Evolutionary conservation across 2,797 vertebrate genomes (phyloP).

Genomic region (Hoplostethus atlanticus): DNA sequence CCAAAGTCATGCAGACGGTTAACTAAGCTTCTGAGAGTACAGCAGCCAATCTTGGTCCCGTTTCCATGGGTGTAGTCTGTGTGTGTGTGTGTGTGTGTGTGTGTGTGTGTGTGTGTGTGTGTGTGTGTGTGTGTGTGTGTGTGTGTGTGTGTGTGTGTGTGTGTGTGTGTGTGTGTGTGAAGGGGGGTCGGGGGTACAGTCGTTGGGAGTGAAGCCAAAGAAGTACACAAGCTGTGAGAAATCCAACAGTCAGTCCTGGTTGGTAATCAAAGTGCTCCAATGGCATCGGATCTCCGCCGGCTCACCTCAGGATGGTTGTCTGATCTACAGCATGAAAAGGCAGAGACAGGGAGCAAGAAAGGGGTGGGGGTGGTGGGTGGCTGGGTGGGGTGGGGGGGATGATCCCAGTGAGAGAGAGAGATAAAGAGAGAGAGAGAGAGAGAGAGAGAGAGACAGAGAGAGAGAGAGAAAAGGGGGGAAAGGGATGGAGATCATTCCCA

Average conservation of each 20-base stretch:
- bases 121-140: conserved; percentile 17
- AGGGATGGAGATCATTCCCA: conserved; percentile 79
- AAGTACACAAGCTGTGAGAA: conserved; percentile 78
- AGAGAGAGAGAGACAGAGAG: conserved; percentile 46
- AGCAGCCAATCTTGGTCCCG: conserved; percentile 48
- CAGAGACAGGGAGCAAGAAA: conserved; percentile 38
- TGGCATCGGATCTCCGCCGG: conserved; percentile 71
- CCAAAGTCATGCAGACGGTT: conserved; percentile 67
- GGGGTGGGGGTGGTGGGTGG: not conserved
- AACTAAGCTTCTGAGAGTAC: conserved; percentile 70
- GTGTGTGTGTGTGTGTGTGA: conserved; percentile 12
- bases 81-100: conserved; percentile 21
- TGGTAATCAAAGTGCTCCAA: conserved; percentile 78
- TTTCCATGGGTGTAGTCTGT: not conserved
- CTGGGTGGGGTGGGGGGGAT: no score
- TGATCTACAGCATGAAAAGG: conserved; percentile 75
- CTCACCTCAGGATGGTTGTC: conserved; percentile 77
- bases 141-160: conserved; percentile 2
- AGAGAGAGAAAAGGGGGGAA: conserved; percentile 51
- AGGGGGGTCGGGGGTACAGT: conserved; percentile 31
- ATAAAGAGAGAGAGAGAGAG: conserved; percentile 2
- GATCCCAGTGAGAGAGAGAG: conserved; percentile 1
- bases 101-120: conserved; percentile 29
- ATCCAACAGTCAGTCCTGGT: conserved; percentile 72
- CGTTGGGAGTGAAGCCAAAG: conserved; percentile 72